Base-by-base conservation (phyloP, 2,888 invertebrate genomes). In the Lagria hirta region DNA sequence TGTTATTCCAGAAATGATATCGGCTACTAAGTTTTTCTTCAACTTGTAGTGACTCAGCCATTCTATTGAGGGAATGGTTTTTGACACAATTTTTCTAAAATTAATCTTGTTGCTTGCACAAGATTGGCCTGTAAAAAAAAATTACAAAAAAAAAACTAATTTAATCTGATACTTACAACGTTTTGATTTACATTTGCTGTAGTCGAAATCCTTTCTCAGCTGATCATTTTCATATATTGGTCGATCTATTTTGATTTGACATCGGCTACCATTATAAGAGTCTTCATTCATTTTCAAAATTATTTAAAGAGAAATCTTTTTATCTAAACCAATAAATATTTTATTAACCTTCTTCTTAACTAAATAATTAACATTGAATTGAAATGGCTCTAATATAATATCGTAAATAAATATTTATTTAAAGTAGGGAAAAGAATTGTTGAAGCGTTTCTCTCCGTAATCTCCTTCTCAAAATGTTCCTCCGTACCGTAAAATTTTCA, bases 1-100 rank as follows among this genome's bases (percentile, higher is more conserved):
- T 0, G 90, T 91, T 23, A 87, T 72, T 1, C 90, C 91, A n/a
- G 88, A 78, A 27, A 88, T 78, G 4, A 86, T 60, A 70, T 91
- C 90, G 10, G 78, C 74, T 0, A 79, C 45, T 3, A 88, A 68
- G 62, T 84, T 74, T 17, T 72, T 68, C 50, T 70, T 75, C 67
- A 77, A 73, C 28, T 76, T 74, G 66, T 84, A 84, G 27, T 77
- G 71, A 22, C 76, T 77, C 13, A 84, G 60, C 83, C 83, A 83
- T 48, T 72, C 74, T 7, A 54, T 6, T 2, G 41, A 35, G 3
- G 54, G 54, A 7, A 54, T 15, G 7, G 46, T 34, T 20, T 20
- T 28, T 4, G 32, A 10, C 3, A 34, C 7, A 8, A 29, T 13
- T 35, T 41, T 43, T 22, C 51, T 50, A 10, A 24, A 34, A 4